Evolutionary conservation across 2,888 invertebrate species (phyloP), one percentile per base, ranked within the genome.

Genomic region (Drosophila recens): DNA sequence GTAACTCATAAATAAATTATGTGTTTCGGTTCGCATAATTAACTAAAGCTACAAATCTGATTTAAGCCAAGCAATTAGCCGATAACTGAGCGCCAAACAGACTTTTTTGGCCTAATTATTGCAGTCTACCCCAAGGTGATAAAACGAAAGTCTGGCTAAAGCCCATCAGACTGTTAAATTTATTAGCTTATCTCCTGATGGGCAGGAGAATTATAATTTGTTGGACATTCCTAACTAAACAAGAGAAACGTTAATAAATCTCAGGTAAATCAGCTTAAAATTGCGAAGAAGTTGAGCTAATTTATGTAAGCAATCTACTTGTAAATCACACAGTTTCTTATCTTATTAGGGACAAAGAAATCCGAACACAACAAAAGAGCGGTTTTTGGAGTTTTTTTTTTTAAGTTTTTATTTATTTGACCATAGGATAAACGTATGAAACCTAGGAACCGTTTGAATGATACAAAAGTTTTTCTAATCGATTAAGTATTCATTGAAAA

Each of bases 41-140:
- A 86, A 74, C 65, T 69, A 58, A 51, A 58, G 67, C 66, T 72
- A 69, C 89, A 87, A 89, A 85, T 85, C 71, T 68, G 90, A 89
- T 85, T 85, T 89, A 68, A 71, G 89, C 79, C 67, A 67, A 72
- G 84, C 87, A 83, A 88, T 90, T 90, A 90, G 69, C 67, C 70
- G 76, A 87, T 87, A 84, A 70, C 59, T 34, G 43, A 58, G 59
- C 38, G 52, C 57, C 43, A 49, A 54, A 46, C 33, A 49, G 23
- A 27, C 59, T 36, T 81, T 83, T 83, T 67, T 59, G 27, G 43
- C 61, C 58, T 68, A 76, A 87, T 81, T 66, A 85, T 88, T 82
- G 62, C 49, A 13, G 54, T n/a, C 53, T 56, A 36, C 11, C 59
- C 66, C 42, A 20, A 33, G 58, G 72, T 42, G 36, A 23, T 34